Evolutionary conservation across 1,140 invertebrate species (phyloP).

Genomic region (Drosophila willistoni): DNA sequence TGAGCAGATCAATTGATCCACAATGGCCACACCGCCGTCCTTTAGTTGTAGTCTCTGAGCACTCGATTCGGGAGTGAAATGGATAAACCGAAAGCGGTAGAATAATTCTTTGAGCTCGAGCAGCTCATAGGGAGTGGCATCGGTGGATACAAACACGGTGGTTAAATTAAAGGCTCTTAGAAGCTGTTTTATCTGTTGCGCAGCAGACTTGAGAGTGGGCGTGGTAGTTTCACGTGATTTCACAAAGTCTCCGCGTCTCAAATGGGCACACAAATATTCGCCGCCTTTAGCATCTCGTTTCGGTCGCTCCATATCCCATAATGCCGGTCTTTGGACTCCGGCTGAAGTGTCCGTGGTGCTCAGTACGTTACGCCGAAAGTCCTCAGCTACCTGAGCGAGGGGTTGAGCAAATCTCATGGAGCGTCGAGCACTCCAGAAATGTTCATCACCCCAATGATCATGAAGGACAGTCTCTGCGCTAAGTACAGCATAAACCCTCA

Average conservation of each 20-base stretch:
- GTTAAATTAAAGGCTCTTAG: constrained; percentile 86
- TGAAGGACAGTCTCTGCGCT: constrained; percentile 95
- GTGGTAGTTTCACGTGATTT: constrained; percentile 86
- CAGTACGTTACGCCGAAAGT: constrained; percentile 88
- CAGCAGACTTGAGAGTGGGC: constrained; percentile 88
- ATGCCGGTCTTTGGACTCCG: constrained; percentile 77
- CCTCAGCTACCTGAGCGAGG: constrained; percentile 88
- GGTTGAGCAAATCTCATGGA: constrained; percentile 94
- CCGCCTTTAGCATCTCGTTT: constrained; percentile 87
- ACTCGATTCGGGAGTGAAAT: constrained; percentile 72
- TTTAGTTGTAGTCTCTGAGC: constrained; percentile 84
- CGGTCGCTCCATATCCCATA: constrained; percentile 73
- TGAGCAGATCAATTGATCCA: constrained; percentile 98
- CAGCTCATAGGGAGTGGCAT: constrained; percentile 85
- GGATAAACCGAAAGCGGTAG: constrained; percentile 59
- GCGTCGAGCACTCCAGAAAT: constrained; percentile 94
- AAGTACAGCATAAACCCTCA: constrained; percentile 88
- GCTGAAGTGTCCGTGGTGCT: constrained; percentile 85
- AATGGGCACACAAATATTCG: constrained; percentile 91
- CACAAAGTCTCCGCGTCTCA: constrained; percentile 93
- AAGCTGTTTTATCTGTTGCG: constrained; percentile 87
- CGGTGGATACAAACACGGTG: constrained; percentile 91
- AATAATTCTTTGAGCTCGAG: constrained; percentile 76
- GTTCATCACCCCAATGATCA: constrained; percentile 90
- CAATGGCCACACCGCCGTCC: constrained; percentile 96